Evolutionary conservation across 1,140 invertebrate genomes (phyloP).

Genomic region (Augochlora pura): DNA sequence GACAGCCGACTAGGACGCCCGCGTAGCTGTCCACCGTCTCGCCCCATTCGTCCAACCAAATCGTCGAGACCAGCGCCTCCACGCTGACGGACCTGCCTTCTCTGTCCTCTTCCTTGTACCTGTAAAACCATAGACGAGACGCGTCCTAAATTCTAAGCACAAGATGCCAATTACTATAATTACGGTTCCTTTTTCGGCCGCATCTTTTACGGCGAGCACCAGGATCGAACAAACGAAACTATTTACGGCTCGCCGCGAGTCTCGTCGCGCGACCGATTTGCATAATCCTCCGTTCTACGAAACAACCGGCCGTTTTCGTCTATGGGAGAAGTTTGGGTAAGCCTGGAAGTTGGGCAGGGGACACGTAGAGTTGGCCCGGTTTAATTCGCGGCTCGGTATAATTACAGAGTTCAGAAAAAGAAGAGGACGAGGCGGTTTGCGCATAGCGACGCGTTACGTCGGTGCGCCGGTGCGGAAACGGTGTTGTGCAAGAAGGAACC

Average conservation of each 20-base stretch:
- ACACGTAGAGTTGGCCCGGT: not conserved
- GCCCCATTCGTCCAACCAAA: constrained; percentile 76
- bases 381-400: not conserved
- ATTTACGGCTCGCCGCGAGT: too few species aligned
- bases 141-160: too few species aligned
- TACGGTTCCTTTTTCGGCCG: too few species aligned
- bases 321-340: not conserved
- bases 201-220: too few species aligned
- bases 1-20: constrained; percentile 74
- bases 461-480: not conserved
- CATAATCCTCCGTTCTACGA: constrained; percentile 23
- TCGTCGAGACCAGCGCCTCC: constrained; percentile 74
- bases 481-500: not conserved
- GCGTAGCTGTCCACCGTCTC: constrained; percentile 67
- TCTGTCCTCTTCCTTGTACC: constrained; percentile 65
- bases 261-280: not conserved
- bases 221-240: too few species aligned
- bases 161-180: too few species aligned
- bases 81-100: constrained; percentile 68
- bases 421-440: not conserved
- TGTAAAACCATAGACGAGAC: constrained; percentile 40
- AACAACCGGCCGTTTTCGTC: not conserved
- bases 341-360: too few species aligned
- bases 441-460: not conserved
- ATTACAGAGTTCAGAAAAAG: not conserved